Percentiles rank a stretch among this genome's conserved stretches.
Evolutionary conservation across 2,797 vertebrate genomes (phyloP).

Genomic region (Tragelaphus oryx): DNA sequence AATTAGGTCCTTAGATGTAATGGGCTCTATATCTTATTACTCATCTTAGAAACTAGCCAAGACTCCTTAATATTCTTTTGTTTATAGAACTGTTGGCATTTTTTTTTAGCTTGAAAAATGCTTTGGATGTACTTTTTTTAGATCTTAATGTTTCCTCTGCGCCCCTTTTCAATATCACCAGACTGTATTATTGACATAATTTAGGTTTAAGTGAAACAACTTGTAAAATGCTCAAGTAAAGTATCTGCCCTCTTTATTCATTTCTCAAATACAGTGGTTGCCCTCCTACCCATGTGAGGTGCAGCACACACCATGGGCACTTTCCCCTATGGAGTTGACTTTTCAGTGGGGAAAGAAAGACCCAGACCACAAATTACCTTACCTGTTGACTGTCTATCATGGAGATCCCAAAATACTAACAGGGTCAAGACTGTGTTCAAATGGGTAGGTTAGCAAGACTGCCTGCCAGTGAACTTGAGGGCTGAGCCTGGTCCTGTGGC

Average conservation of each 20-base stretch:
- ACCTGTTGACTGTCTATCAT: not conserved
- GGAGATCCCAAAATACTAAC: not conserved
- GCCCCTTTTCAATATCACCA: not conserved
- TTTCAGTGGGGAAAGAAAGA: not conserved
- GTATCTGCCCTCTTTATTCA: not conserved
- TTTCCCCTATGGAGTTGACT: not conserved
- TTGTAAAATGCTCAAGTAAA: not conserved
- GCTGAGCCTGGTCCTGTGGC: not conserved
- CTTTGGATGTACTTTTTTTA: slow-evolving; percentile 17
- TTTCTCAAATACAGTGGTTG: not conserved
- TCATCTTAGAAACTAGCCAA: slow-evolving; percentile 22
- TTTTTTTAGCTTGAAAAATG: slow-evolving; percentile 42
- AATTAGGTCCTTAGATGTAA: not conserved
- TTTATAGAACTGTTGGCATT: slow-evolving; percentile 9
- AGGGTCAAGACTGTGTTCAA: not conserved
- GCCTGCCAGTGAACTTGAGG: not conserved
- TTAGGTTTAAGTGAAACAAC: slow-evolving; percentile 17
- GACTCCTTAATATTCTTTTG: not conserved
- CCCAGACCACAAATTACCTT: not conserved
- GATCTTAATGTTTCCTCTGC: not conserved
- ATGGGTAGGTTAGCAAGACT: not conserved
- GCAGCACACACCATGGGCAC: not conserved
- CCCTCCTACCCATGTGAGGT: not conserved
- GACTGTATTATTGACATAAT: not conserved
- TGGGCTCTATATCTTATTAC: slow-evolving; percentile 13